A percentile compares a stretch with the other conserved stretches of the same genome.
phyloP scores from a whole-genome alignment of 2,888 invertebrate species.

The Stenoptilia bipunctidactyla region DNA sequence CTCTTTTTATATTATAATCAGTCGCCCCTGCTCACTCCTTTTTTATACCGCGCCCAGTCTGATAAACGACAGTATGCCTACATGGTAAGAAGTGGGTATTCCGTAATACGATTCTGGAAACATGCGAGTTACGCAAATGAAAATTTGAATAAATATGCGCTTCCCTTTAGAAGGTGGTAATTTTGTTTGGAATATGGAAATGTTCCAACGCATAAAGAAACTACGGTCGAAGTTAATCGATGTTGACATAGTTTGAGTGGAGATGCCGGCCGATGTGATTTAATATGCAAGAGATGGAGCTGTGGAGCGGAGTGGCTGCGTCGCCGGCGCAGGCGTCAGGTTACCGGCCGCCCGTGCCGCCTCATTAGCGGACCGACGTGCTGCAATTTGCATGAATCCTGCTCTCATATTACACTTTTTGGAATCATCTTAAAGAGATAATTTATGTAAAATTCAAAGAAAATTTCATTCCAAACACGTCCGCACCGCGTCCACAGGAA shows the following conservation, averaged over 20 bases:
- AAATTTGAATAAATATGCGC: background rate
- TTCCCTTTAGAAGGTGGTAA: background rate
- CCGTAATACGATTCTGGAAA: constrained; percentile 6
- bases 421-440: background rate
- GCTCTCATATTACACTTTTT: constrained; percentile 9
- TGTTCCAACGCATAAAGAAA: background rate
- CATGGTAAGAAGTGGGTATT: constrained; percentile 28
- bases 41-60: constrained; percentile 33
- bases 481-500: no score
- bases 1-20: constrained; percentile 69
- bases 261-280: background rate
- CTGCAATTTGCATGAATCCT: constrained; percentile 23
- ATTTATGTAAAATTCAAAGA: no score
- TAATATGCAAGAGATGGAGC: background rate
- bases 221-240: background rate
- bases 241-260: background rate
- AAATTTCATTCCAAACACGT: no score
- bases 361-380: constrained; percentile 48
- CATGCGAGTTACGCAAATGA: constrained; percentile 3
- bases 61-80: constrained; percentile 38
- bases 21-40: constrained; percentile 47
- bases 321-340: constrained; percentile 23
- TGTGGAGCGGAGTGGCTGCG: background rate
- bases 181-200: background rate
- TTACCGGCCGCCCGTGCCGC: constrained; percentile 46